These are phyloP conservation scores for Drosophila atripex DNA, from an alignment of 2,888 invertebrate species.

Conservation along the genomic window DNA sequence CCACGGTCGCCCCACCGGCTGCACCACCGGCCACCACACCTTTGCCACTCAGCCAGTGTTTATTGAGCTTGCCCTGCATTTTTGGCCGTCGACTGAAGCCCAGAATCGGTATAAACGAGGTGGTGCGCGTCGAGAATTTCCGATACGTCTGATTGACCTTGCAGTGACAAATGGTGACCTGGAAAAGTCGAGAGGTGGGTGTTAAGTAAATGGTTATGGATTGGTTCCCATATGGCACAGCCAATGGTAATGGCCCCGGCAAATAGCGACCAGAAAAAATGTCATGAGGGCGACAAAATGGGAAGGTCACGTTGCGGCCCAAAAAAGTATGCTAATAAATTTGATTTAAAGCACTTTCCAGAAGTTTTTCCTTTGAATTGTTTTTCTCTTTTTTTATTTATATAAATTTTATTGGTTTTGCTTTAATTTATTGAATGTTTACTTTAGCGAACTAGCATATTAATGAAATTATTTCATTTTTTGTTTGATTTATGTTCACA, in stretches of 20 bases:
- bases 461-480: not conserved
- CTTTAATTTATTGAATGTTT: not conserved
- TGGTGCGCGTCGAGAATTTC: slow-evolving; percentile 86
- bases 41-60: slow-evolving; percentile 87
- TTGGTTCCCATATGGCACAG: slow-evolving; percentile 1
- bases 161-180: slow-evolving; percentile 92
- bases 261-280: not conserved
- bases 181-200: slow-evolving; percentile 40
- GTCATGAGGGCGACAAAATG: not conserved
- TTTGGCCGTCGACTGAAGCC: slow-evolving; percentile 83
- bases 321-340: not conserved
- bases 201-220: slow-evolving; percentile 34
- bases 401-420: not conserved
- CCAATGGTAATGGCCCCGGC: not conserved
- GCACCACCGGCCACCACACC: slow-evolving; percentile 61
- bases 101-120: slow-evolving; percentile 85
- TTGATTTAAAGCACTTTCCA: not conserved
- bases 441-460: not conserved
- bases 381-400: not conserved
- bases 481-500: not conserved
- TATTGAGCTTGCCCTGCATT: slow-evolving; percentile 81
- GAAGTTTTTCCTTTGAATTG: not conserved
- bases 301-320: not conserved
- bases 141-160: slow-evolving; percentile 91
- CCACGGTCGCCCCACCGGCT: slow-evolving; percentile 25